Evolutionary conservation across 2,888 invertebrate genomes (phyloP).

Genomic region (Standfussiana lucernea): DNA sequence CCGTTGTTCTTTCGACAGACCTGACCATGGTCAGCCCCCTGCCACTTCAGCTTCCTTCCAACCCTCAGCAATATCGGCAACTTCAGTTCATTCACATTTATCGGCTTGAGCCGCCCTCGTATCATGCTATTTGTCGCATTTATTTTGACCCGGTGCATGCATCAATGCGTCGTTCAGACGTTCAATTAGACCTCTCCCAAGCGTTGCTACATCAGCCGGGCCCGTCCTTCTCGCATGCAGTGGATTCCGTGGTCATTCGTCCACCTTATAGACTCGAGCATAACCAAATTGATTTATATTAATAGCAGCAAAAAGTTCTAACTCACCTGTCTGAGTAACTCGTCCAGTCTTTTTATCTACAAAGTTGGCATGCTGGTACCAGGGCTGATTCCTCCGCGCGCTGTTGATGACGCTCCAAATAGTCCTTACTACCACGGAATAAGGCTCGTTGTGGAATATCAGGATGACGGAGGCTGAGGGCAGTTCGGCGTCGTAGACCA

Average conservation of each 20-base stretch:
- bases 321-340: constrained; percentile 78
- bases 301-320: neutral
- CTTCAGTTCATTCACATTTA: neutral
- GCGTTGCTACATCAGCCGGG: neutral
- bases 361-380: constrained; percentile 81
- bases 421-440: constrained; percentile 95
- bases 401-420: constrained; percentile 97
- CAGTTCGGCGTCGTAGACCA: constrained; percentile 90
- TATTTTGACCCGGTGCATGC: neutral
- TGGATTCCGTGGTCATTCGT: neutral
- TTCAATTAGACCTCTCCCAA: neutral
- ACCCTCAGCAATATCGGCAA: neutral
- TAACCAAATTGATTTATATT: neutral
- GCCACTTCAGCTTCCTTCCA: neutral
- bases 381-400: constrained; percentile 88
- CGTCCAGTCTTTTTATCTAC: constrained; percentile 76
- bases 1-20: neutral
- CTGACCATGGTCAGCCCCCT: neutral
- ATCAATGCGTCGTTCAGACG: neutral
- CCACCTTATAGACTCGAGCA: no score
- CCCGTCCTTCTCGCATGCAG: neutral
- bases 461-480: constrained; percentile 95
- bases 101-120: neutral
- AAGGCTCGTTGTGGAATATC: constrained; percentile 97
- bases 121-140: neutral